Evolutionary conservation across 2,113 vertebrate species (phyloP), one percentile per base, ranked within the genome.

Genomic region (Galbula dea): DNA sequence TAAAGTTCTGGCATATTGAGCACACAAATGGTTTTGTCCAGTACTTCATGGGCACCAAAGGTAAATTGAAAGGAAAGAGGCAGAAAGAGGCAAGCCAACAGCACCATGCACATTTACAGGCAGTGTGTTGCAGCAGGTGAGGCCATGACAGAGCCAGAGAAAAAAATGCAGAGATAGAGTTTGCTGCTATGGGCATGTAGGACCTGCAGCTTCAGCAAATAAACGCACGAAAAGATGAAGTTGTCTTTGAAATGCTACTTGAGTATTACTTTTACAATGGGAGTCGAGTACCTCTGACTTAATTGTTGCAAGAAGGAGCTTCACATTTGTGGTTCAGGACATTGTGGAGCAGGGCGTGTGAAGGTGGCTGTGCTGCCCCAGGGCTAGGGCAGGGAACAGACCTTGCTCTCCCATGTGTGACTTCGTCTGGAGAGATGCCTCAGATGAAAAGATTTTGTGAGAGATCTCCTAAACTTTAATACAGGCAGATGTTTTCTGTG

Each of bases 401-500:
- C 26, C 21, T 26, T 62, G 24, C 21, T 57, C 5, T 73, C 36
- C 48, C 1, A 1, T 51, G 10, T 29, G 27, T 37, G 36, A 39
- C 49, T 93, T 89, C 57, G 59, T 43, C 39, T 61, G 57, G 72
- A 81, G 21, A 39, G 32, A 52, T 8, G 16, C 34, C 37, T 85
- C 19, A 65, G 45, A 77, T 80, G 43, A 90, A 93, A 86, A 41
- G n/a, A 54, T 76, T 90, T 62, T 88, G 37, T 80, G 41, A 57
- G 69, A 22, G 6, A 62, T 71, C 61, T 90, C 76, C 83, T 91
- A 88, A 93, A 96, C 59, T 8, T 89, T 82, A 83, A 87, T 83
- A 51, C 66, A 77, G 63, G 81, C 93, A 95, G 89, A 89, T 92
- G 82, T 89, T 95, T 92, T 51, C 89, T 37, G 26, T 51, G 90